Evolutionary conservation across 2,888 invertebrate species (phyloP).

Genomic region (Orthosia incerta): DNA sequence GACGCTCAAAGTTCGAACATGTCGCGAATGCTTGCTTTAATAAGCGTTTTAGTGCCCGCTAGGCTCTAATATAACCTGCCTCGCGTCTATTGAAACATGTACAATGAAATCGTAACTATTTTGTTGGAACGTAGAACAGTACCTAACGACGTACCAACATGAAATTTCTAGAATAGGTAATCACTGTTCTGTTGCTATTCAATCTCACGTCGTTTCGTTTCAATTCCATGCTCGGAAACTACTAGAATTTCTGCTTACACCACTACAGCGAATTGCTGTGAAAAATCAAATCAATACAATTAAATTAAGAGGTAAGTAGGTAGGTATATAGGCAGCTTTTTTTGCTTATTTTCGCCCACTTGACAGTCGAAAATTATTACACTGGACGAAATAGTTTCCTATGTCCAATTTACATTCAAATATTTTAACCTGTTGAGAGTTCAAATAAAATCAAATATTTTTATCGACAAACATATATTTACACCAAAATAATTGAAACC

Average conservation of each 20-base stretch:
- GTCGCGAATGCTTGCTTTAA: slow-evolving; percentile 9
- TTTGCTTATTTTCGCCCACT: no score
- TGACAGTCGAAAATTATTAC: no score
- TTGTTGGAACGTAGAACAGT: slow-evolving; percentile 6
- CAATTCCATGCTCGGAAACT: background rate
- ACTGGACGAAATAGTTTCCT: no score
- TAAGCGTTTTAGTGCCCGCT: slow-evolving; percentile 28
- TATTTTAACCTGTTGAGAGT: no score
- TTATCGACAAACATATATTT: no score
- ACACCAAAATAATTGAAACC: no score
- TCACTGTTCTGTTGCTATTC: background rate
- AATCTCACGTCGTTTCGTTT: background rate
- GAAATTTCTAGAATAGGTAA: background rate
- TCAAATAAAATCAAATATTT: no score
- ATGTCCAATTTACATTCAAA: no score
- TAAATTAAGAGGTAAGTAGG: no score
- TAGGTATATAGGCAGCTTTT: no score
- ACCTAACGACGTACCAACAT: background rate
- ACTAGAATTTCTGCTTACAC: background rate
- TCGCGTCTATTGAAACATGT: slow-evolving; percentile 11
- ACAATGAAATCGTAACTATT: slow-evolving; percentile 11
- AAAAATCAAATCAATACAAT: no score
- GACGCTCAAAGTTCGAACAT: background rate
- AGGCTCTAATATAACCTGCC: slow-evolving; percentile 19
- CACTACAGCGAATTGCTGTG: background rate